Evolutionary conservation across 1,140 invertebrate species (phyloP).

Genomic region (Ganaspis sp.): DNA sequence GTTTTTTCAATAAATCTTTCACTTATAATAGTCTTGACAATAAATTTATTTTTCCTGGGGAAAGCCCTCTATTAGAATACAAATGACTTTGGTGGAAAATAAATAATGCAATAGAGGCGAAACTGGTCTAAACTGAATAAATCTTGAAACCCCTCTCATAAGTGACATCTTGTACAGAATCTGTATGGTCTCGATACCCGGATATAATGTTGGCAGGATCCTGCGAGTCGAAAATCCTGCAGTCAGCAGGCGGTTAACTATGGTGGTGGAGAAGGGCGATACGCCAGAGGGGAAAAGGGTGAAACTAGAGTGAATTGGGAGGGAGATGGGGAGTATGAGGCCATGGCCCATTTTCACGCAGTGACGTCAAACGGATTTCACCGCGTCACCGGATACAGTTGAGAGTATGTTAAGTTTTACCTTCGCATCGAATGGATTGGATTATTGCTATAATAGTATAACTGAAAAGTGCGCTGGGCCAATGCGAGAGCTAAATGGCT

Average conservation of each 20-base stretch:
- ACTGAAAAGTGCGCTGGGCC: neutral
- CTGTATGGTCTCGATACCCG: neutral
- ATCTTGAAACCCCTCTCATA: neutral
- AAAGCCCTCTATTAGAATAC: neutral
- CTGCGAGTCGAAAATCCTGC: constrained; percentile 32
- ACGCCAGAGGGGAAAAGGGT: neutral
- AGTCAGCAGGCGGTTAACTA: constrained; percentile 29
- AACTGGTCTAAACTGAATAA: neutral
- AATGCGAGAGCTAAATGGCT: neutral
- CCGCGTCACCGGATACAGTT: constrained; percentile 26
- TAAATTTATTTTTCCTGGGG: neutral
- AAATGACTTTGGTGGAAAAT: neutral
- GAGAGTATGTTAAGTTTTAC: constrained; percentile 10
- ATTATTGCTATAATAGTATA: neutral
- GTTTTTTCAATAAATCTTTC: neutral
- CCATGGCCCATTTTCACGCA: constrained; percentile 56
- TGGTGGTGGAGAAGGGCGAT: constrained; percentile 4
- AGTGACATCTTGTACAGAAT: neutral
- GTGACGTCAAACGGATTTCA: constrained; percentile 48
- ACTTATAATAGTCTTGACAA: neutral
- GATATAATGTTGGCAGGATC: neutral
- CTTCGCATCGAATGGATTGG: neutral
- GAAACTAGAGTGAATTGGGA: neutral
- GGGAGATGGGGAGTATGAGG: constrained; percentile 38
- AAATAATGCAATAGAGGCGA: neutral